Percentiles rank a stretch among this genome's conserved stretches.
These are phyloP conservation scores for Darwinula stevensoni DNA, from an alignment of 2,888 invertebrate genomes.

Conservation along the genomic window DNA sequence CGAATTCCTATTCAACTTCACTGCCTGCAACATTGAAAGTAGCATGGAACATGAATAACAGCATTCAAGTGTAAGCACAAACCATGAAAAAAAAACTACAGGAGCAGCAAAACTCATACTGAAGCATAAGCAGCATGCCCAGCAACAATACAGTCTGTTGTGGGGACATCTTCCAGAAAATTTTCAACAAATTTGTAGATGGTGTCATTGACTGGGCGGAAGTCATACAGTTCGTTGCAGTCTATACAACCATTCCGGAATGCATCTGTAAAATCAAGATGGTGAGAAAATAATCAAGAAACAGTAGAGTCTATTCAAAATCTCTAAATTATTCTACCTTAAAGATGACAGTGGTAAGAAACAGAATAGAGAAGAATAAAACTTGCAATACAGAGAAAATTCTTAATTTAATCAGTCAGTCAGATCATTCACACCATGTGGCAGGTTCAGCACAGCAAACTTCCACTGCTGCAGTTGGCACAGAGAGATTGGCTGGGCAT, in stretches of 20 bases:
- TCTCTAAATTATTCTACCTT: no score
- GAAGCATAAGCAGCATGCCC: constrained; percentile 56
- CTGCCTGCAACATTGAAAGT: constrained; percentile 3
- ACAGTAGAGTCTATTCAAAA: constrained; percentile 17
- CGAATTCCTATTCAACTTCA: neutral
- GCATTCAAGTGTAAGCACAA: no score
- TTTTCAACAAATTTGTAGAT: constrained; percentile 44
- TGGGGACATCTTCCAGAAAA: constrained; percentile 57
- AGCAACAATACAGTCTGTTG: constrained; percentile 37
- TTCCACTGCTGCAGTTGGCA: no score
- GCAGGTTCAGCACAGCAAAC: no score
- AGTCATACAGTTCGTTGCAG: constrained; percentile 18
- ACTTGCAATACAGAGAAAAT: no score
- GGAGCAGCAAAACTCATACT: no score
- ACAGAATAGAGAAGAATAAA: no score
- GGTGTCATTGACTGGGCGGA: constrained; percentile 27
- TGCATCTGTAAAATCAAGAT: neutral
- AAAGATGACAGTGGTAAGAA: no score
- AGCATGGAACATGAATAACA: constrained; percentile 6
- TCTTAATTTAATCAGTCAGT: no score
- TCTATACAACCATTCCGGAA: neutral
- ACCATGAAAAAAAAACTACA: no score
- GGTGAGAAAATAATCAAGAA: constrained; percentile 5
- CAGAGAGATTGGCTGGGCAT: no score
- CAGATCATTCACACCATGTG: no score